phyloP scores from a whole-genome alignment of 2,113 vertebrate species.

The Melanostigma gelatinosum region DNA sequence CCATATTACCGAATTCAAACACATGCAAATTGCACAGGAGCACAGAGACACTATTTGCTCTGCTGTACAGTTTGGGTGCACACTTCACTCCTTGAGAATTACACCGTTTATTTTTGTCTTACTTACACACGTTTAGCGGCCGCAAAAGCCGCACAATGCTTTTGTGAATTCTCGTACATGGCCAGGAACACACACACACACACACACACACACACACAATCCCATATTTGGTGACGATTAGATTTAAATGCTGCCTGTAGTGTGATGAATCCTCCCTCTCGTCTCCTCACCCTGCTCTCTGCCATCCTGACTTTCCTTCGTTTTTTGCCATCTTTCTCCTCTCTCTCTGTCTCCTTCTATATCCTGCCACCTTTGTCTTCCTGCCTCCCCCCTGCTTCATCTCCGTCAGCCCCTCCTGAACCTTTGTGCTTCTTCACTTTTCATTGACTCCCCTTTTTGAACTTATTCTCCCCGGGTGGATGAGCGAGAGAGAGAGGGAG shows the following conservation, averaged over 20 bases:
- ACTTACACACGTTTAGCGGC: neutral
- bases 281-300: neutral
- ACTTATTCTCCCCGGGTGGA: constrained; percentile 21
- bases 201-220: neutral
- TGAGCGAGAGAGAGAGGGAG: constrained; percentile 3
- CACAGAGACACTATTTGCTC: neutral
- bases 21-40: neutral
- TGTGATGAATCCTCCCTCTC: neutral
- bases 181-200: too few species aligned
- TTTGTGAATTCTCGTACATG: neutral
- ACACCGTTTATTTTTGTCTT: neutral
- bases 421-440: constrained; percentile 13
- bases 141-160: neutral
- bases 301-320: constrained; percentile 9
- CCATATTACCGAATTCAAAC: neutral
- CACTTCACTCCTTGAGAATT: neutral
- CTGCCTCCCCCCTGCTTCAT: constrained; percentile 14
- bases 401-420: constrained; percentile 25
- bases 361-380: constrained; percentile 22
- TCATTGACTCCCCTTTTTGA: constrained; percentile 30
- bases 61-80: neutral
- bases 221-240: neutral
- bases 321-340: constrained; percentile 3
- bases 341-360: constrained; percentile 10
- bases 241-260: neutral